Evolutionary conservation across 30 jellyfish, hydroid and myxozoan genomes (phyloP), one percentile per base, ranked within the genome.

Genomic region (Nemopilema nomurai): DNA sequence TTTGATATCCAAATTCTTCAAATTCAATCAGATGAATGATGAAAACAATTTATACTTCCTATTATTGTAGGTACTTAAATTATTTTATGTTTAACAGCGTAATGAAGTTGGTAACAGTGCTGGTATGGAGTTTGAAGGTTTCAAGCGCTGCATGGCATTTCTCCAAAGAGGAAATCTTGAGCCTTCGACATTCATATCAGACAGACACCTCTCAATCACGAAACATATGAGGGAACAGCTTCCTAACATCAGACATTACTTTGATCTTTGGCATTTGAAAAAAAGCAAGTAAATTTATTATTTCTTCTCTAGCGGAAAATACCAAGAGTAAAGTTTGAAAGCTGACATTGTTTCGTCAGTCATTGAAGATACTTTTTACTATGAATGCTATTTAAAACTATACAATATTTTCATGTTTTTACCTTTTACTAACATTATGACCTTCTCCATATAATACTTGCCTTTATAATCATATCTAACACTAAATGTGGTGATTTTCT

Each of bases 241-340:
- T n/a, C 62, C 85, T n/a, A 16, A 67, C 33, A 69, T 81, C 74
- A 67, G 28, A 26, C 90, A 81, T 32, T 67, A 41, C 51, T 81
- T 66, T 81, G 90, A 80, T 49, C 83, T 80, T 23, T 80, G 89
- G 89, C 89, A 64, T 67, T 17, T 80, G 24, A 63, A 62, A 51
- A 81, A 81, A 69, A 51, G 90, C 66, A 69, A 81, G 90, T 62
- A 25, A 20, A 76, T 19, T 50, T 64, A 26, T 20, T 33, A 18
- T 28, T 74, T 33, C 29, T 73, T 41, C 70, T 50, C 24, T 73
- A 29, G 41, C 3, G 33, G 21, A 50, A 33, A 17, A 50, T 23
- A 73, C 16, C 70, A 73, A 19, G 70, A 16, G 31, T 73, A 21
- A 73, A 31, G 32, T n/a, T 4, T 19, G 22, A 16, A 29, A 73